Conservation (phyloP, 2,888 invertebrate genomes). For the Leptodirus hochenwartii region DNA sequence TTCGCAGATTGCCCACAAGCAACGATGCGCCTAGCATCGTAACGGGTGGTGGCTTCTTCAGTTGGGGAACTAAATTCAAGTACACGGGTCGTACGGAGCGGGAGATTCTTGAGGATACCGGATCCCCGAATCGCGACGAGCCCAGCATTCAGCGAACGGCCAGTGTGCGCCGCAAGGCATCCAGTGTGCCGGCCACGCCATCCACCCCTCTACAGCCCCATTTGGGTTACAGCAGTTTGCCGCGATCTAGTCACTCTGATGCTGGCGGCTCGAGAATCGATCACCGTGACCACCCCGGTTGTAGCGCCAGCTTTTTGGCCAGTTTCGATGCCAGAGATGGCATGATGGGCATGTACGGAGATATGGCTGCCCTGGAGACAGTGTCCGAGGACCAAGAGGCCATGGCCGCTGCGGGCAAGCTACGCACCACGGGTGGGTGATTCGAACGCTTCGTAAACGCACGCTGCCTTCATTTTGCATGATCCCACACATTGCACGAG, state of each 20-base stretch:
- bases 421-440: slow-evolving; percentile 24
- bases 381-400: slow-evolving; percentile 50
- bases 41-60: slow-evolving; percentile 81
- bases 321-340: slow-evolving; percentile 23
- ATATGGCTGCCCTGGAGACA: slow-evolving; percentile 39
- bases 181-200: slow-evolving; percentile 74
- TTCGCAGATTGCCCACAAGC: slow-evolving; percentile 65
- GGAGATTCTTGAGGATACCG: slow-evolving; percentile 73
- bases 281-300: too few species aligned
- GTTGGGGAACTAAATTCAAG: slow-evolving; percentile 86
- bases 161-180: slow-evolving; percentile 53
- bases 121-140: slow-evolving; percentile 42
- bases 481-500: too few species aligned
- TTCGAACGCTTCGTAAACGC: too few species aligned
- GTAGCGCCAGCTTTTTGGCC: slow-evolving; percentile 23
- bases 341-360: slow-evolving; percentile 20
- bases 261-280: slow-evolving; percentile 26
- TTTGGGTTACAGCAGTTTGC: slow-evolving; percentile 67
- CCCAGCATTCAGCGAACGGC: slow-evolving; percentile 31
- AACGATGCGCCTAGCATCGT: slow-evolving; percentile 69
- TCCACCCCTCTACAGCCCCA: slow-evolving; percentile 63
- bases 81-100: slow-evolving; percentile 84
- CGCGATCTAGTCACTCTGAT: slow-evolving; percentile 68
- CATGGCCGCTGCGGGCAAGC: slow-evolving; percentile 22
- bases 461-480: background rate